Percentiles rank a stretch among this genome's conserved stretches.
Conservation (phyloP, 92 coral and sea anemone genomes). For the Siderastrea siderea region DNA sequence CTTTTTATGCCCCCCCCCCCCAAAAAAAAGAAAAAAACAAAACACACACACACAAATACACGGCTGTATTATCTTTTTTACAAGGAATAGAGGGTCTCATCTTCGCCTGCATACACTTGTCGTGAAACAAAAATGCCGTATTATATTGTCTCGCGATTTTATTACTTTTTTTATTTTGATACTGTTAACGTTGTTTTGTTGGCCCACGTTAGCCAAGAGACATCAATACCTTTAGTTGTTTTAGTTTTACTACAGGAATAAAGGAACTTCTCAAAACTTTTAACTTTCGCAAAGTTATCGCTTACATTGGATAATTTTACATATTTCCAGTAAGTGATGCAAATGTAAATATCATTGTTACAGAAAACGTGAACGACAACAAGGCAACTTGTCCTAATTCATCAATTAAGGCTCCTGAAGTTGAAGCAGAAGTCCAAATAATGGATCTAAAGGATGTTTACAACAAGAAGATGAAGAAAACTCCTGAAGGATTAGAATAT, state of each 20-base stretch:
- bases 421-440: slow-evolving; percentile 52
- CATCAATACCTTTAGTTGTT: neutral
- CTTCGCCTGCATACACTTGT: too few species aligned
- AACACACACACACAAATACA: too few species aligned
- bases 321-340: neutral
- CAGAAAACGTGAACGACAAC: slow-evolving; percentile 7
- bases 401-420: neutral
- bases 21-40: too few species aligned
- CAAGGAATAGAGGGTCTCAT: too few species aligned
- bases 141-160: neutral
- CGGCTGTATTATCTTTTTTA: too few species aligned
- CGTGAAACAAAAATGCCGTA: neutral
- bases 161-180: too few species aligned
- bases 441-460: slow-evolving; percentile 65
- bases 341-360: neutral
- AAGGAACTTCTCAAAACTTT: neutral
- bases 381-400: neutral
- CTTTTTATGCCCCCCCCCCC: too few species aligned
- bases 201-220: neutral
- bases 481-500: slow-evolving; percentile 54
- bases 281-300: neutral
- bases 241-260: neutral
- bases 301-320: neutral
- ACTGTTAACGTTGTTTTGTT: neutral
- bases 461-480: slow-evolving; percentile 72